phyloP scores from a whole-genome alignment of 2,888 invertebrate species.

The Agapostemon virescens region DNA sequence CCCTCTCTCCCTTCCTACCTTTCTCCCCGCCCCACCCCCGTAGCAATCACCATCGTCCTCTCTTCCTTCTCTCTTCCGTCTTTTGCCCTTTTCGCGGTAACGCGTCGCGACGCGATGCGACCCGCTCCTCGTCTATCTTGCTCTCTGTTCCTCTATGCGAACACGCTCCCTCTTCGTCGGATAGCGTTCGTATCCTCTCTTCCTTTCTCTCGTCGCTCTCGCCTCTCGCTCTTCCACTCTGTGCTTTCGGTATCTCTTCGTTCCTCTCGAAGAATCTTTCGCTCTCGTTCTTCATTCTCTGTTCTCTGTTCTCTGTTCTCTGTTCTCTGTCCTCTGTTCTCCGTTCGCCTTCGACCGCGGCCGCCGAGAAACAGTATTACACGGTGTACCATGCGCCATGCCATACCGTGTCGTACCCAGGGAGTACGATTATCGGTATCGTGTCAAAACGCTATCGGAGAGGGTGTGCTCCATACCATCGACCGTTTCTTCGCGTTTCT shows the following conservation, averaged over 20 bases:
- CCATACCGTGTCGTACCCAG: constrained; percentile 12
- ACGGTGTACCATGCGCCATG: background rate
- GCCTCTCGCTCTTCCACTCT: constrained; percentile 16
- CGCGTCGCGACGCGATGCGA: background rate
- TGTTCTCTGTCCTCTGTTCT: background rate
- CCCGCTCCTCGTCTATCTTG: background rate
- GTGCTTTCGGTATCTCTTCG: constrained; percentile 16
- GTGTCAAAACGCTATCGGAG: background rate
- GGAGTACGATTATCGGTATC: constrained; percentile 46
- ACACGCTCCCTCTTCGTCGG: background rate
- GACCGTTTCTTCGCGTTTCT: constrained; percentile 55
- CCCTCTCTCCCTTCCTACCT: background rate
- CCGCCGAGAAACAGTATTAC: background rate
- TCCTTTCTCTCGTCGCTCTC: background rate
- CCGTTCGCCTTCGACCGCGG: background rate
- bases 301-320: constrained; percentile 1
- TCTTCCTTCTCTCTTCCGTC: constrained; percentile 29
- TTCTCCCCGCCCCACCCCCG: background rate
- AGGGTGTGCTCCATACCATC: constrained; percentile 15
- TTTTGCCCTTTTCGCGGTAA: constrained; percentile 16
- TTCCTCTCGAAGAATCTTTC: background rate
- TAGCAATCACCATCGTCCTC: background rate
- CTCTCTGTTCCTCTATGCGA: background rate
- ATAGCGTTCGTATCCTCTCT: constrained; percentile 15
- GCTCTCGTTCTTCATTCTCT: constrained; percentile 2